These are phyloP conservation scores for Eristalis tenax DNA, from an alignment of 2,888 invertebrate species.

Conservation along the genomic window DNA sequence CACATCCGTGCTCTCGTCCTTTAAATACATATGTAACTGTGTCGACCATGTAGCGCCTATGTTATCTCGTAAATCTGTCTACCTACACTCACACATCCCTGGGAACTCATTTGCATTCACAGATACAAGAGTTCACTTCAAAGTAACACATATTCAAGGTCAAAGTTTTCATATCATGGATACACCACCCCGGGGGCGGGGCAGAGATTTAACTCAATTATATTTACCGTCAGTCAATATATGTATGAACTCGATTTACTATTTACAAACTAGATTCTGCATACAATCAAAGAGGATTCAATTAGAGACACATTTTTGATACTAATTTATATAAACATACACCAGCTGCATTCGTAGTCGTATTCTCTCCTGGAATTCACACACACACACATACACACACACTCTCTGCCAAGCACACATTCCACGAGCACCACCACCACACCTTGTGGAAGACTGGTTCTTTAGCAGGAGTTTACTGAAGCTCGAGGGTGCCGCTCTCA, in stretches of 20 bases:
- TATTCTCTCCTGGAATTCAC: constrained; percentile 29
- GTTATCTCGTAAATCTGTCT: not conserved
- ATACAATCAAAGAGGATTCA: constrained; percentile 55
- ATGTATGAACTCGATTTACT: constrained; percentile 5
- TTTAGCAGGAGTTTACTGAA: constrained; percentile 39
- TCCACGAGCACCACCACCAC: not conserved
- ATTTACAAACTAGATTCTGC: constrained; percentile 38
- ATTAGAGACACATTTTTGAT: constrained; percentile 57
- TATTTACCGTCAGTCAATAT: constrained; percentile 43
- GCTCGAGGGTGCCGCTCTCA: constrained; percentile 16
- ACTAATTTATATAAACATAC: constrained; percentile 51
- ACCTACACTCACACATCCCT: not conserved
- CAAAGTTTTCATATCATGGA: constrained; percentile 49
- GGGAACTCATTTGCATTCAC: not conserved
- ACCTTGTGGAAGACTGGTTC: constrained; percentile 59
- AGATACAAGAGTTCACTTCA: not conserved
- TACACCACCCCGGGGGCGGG: not conserved
- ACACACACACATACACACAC: constrained; percentile 5
- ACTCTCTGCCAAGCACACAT: too few relatives aligned
- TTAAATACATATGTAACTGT: not conserved
- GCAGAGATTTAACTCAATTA: constrained; percentile 33
- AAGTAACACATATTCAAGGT: constrained; percentile 12
- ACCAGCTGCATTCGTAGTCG: constrained; percentile 10
- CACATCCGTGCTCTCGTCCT: not conserved
- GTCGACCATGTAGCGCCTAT: constrained; percentile 25